These are phyloP conservation scores for Willowsia nigromaculata DNA, from an alignment of 2,888 invertebrate genomes.

Conservation along the genomic window DNA sequence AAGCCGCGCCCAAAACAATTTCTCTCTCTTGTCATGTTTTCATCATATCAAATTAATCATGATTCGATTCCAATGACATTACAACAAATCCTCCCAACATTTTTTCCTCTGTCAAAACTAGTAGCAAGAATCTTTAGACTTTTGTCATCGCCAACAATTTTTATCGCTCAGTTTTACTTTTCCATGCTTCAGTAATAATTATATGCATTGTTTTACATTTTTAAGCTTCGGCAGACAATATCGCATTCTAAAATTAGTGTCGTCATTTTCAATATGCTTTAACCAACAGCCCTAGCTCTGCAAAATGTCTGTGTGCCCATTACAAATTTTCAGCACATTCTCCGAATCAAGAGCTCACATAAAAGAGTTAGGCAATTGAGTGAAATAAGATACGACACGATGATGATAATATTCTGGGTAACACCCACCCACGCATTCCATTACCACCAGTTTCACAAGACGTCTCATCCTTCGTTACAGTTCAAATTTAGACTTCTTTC, in stretches of 20 bases:
- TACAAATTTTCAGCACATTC: not conserved
- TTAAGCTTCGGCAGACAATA: not conserved
- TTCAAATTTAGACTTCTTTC: slow-evolving; percentile 29
- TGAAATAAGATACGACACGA: slow-evolving; percentile 25
- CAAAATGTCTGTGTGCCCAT: not conserved
- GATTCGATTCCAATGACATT: slow-evolving; percentile 37
- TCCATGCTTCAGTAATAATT: too few relatives aligned
- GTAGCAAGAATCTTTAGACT: not conserved
- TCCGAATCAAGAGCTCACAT: slow-evolving; percentile 2
- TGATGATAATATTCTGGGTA: not conserved
- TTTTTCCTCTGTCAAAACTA: not conserved
- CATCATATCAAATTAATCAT: slow-evolving; percentile 33
- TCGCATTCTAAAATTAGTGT: not conserved
- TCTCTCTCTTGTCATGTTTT: slow-evolving; percentile 19
- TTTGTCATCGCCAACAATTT: not conserved
- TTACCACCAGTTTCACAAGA: slow-evolving; percentile 13
- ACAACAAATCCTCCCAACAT: slow-evolving; percentile 40
- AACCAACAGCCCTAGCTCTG: not conserved
- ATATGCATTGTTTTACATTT: too few relatives aligned
- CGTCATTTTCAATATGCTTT: not conserved
- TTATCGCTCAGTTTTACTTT: too few relatives aligned
- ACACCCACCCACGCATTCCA: slow-evolving; percentile 41
- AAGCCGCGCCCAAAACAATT: slow-evolving; percentile 30
- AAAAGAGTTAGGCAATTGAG: slow-evolving; percentile 15
- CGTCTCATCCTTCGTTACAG: not conserved